A percentile compares a stretch with the other conserved stretches of the same genome.
These are phyloP conservation scores for Zalophus californianus DNA, from an alignment of 2,797 vertebrate species.

Conservation along the genomic window DNA sequence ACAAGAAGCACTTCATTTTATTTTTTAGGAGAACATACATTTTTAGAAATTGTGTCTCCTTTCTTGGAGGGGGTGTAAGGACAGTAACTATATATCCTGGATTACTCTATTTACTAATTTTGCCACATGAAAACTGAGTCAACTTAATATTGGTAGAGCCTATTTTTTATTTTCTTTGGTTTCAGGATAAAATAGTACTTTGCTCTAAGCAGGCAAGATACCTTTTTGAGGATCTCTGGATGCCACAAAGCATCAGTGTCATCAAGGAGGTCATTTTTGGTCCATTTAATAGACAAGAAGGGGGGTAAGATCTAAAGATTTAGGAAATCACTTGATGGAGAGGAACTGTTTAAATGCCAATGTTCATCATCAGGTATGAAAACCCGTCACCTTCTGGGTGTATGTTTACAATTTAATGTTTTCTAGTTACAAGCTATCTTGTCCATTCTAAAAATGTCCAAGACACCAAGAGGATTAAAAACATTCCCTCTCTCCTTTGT, in stretches of 20 bases:
- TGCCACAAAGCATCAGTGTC: background rate
- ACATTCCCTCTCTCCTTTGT: background rate
- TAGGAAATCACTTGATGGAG: background rate
- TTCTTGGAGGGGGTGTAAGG: background rate
- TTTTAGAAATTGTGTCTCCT: background rate
- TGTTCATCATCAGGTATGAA: background rate
- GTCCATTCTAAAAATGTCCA: background rate
- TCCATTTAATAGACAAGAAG: background rate
- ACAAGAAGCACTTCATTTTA: background rate
- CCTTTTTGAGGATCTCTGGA: background rate
- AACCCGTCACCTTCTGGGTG: background rate
- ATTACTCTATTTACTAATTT: background rate
- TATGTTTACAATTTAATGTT: constrained; percentile 17
- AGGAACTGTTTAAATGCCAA: constrained; percentile 23
- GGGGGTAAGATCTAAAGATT: background rate
- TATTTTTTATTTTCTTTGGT: constrained; percentile 26
- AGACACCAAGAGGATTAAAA: background rate
- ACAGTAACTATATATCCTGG: background rate
- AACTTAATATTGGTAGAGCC: background rate
- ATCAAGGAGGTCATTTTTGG: background rate
- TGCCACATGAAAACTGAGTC: constrained; percentile 12
- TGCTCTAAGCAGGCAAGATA: background rate
- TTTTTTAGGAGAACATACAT: background rate
- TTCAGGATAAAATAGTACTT: background rate
- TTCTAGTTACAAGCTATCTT: background rate